phyloP scores from a whole-genome alignment of 2,113 vertebrate genomes.

The Glareola pratincola region DNA sequence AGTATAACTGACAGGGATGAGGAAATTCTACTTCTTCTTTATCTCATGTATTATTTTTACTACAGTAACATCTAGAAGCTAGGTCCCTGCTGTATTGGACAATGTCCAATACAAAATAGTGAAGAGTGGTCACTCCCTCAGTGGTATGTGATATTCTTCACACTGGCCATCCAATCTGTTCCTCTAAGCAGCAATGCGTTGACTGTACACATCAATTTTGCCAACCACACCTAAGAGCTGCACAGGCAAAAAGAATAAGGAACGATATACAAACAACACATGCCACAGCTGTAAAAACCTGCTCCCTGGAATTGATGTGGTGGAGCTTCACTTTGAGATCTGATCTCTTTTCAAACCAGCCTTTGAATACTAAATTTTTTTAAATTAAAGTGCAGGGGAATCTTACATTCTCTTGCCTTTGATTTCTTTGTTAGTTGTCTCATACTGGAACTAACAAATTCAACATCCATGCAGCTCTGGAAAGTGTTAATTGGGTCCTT shows the following conservation, averaged over 20 bases:
- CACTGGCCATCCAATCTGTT: background rate
- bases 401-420: background rate
- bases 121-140: background rate
- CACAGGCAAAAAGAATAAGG: background rate
- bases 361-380: background rate
- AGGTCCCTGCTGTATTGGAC: background rate
- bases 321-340: background rate
- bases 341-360: background rate
- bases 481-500: background rate
- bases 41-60: background rate
- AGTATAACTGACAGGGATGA: background rate
- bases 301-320: background rate
- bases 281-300: background rate
- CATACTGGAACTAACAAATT: background rate
- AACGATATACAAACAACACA: background rate
- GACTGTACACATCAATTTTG: background rate
- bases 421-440: background rate
- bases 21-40: background rate
- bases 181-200: background rate
- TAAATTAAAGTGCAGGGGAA: background rate
- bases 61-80: background rate
- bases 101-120: background rate
- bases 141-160: background rate
- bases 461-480: background rate
- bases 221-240: background rate